phyloP scores from a whole-genome alignment of 2,888 invertebrate species.

The Stegophylla sp. region DNA sequence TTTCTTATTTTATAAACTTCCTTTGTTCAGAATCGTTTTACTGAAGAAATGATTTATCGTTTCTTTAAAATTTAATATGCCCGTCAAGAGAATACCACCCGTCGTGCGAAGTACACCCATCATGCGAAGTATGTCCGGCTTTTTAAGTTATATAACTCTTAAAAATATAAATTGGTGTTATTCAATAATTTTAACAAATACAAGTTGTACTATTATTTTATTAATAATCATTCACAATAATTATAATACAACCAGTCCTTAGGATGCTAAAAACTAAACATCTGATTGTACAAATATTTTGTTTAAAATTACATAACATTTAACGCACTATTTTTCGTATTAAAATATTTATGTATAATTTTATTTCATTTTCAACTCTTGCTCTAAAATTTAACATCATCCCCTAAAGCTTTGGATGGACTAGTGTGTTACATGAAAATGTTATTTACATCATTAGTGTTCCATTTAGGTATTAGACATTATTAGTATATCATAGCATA shows the following conservation, averaged over 20 bases:
- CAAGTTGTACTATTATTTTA: conserved; percentile 58
- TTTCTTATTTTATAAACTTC: too few relatives aligned
- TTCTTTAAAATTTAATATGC: too few relatives aligned
- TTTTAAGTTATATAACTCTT: conserved; percentile 47
- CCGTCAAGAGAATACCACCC: too few relatives aligned
- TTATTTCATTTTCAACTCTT: conserved; percentile 31
- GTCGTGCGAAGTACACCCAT: too few relatives aligned
- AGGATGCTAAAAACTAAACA: conserved; percentile 55
- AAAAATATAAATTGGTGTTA: conserved; percentile 52
- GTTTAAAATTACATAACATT: conserved; percentile 58
- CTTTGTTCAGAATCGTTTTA: too few relatives aligned
- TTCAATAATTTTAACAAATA: conserved; percentile 53
- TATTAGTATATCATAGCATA: conserved; percentile 45
- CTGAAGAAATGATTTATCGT: too few relatives aligned
- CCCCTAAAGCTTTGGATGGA: conserved; percentile 56
- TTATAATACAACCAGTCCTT: conserved; percentile 56
- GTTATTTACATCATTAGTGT: conserved; percentile 57
- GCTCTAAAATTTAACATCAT: conserved; percentile 49
- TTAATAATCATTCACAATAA: conserved; percentile 59
- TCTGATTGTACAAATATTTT: conserved; percentile 57
- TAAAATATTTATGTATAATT: conserved; percentile 53
- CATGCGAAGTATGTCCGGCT: too few relatives aligned
- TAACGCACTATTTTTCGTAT: conserved; percentile 43
- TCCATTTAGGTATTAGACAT: conserved; percentile 52
- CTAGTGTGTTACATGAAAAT: conserved; percentile 58